These are phyloP conservation scores for Galeopterus variegatus DNA, from an alignment of 2,113 vertebrate genomes.

Conservation along the genomic window DNA sequence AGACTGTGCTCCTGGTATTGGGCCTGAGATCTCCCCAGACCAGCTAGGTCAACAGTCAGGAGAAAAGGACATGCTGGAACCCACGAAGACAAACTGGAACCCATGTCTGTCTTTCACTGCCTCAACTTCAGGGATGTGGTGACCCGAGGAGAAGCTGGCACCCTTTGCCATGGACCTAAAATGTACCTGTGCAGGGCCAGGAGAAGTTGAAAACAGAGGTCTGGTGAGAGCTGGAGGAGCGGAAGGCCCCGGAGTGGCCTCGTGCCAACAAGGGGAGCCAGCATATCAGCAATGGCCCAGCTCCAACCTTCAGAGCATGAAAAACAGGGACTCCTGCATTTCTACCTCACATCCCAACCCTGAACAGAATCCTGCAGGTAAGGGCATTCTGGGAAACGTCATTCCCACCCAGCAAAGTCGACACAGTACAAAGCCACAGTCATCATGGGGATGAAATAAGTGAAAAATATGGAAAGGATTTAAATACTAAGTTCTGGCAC, in stretches of 20 bases:
- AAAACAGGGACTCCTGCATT: not conserved
- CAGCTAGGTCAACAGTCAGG: not conserved
- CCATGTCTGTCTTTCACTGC: too few relatives aligned
- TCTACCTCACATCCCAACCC: not conserved
- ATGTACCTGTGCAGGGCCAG: not conserved
- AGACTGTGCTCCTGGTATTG: not conserved
- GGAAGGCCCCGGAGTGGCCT: not conserved
- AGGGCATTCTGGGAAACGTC: not conserved
- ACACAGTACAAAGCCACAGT: not conserved
- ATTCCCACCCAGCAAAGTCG: fast-evolving
- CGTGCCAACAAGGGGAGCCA: not conserved
- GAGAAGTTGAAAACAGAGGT: not conserved
- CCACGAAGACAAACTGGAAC: not conserved
- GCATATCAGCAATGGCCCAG: not conserved
- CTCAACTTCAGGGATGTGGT: not conserved
- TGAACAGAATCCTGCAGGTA: not conserved
- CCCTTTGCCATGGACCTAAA: not conserved
- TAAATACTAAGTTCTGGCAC: not conserved
- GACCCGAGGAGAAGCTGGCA: not conserved
- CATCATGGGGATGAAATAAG: not conserved
- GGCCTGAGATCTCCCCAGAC: not conserved
- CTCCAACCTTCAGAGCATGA: not conserved
- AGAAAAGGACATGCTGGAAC: not conserved
- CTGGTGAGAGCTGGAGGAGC: too few relatives aligned
- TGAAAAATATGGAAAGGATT: not conserved